Base-by-base conservation (phyloP, 1,140 invertebrate species). In the Saccostrea echinata region DNA sequence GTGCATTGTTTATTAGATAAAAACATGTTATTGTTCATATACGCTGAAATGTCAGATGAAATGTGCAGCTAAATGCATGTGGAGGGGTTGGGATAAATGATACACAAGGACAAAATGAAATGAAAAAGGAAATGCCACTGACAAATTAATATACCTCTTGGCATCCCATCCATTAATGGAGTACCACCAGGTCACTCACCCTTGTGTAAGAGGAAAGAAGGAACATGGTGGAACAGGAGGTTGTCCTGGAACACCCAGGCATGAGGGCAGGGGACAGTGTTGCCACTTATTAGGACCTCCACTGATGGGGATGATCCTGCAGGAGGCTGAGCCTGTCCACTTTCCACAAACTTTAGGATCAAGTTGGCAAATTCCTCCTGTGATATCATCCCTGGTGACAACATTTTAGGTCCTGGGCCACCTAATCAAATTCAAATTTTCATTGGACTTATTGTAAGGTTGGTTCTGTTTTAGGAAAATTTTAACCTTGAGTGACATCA, bases 181-280 rank as follows among this genome's bases (percentile, higher is more conserved):
- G 92, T 92, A 92, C 92, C 92, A 88, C 90, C 92, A 4, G 92
- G 92, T 51, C 92, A n/a, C n/a, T n/a, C n/a, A 86, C 43, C 90
- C 91, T 68, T 90, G 90, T 30, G 86, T 88, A 51, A 93, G 71
- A 51, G 92, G 92, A 18, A 92, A 93, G 61, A 91, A 91, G 35
- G 91, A 90, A 27, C 92, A 86, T 33, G 88, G 87, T 81, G 88
- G 88, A 24, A 87, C 33, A 68, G 83, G 89, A 16, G 86, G 84
- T 21, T 84, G 86, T 11, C 88, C 88, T 84, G 81, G 87, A 21
- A 88, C 61, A 18, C 86, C 86, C 13, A 88, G 81, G 12, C 84
- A 86, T 55, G 85, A 82, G 57, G n/a, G n/a, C n/a, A n/a, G n/a
- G 84, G 88, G 53, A 84, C 86, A 33, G 85, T 27, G 35, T 51